Evolutionary conservation across 2,888 invertebrate species (phyloP).

Genomic region (Drosophila stalkeri): DNA sequence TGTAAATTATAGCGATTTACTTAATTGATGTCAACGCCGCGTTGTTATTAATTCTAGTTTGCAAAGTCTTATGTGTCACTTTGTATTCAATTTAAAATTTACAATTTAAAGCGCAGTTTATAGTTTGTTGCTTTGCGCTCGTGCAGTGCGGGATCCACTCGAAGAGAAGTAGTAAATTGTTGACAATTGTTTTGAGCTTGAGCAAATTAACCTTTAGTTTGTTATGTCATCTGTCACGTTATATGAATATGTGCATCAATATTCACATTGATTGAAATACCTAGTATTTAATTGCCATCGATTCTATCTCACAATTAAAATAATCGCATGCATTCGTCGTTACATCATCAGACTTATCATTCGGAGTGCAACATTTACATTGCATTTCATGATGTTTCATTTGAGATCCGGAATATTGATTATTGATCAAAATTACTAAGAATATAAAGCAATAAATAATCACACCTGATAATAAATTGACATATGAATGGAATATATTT

Average conservation of each 20-base stretch:
- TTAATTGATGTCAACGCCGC: slow-evolving; percentile 74
- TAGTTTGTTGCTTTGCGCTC: not conserved
- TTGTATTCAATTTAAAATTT: slow-evolving; percentile 66
- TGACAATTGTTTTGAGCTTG: slow-evolving; percentile 80
- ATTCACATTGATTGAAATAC: slow-evolving; percentile 3
- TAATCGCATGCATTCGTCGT: slow-evolving; percentile 22
- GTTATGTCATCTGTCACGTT: slow-evolving; percentile 64
- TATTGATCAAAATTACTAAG: not conserved
- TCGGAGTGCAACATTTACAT: slow-evolving; percentile 6
- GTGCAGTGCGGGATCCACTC: slow-evolving; percentile 13
- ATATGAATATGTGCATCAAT: slow-evolving; percentile 37
- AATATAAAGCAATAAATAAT: not conserved
- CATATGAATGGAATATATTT: not conserved
- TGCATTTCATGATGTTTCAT: not conserved
- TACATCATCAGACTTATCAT: slow-evolving; percentile 12
- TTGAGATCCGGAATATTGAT: not conserved
- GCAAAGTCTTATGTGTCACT: slow-evolving; percentile 45
- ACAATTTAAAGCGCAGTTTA: slow-evolving; percentile 56
- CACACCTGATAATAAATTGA: not conserved
- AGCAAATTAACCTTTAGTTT: slow-evolving; percentile 75
- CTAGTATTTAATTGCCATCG: slow-evolving; percentile 19
- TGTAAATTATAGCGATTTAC: slow-evolving; percentile 71
- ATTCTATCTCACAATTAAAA: slow-evolving; percentile 21
- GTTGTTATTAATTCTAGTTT: slow-evolving; percentile 63
- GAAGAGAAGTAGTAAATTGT: slow-evolving; percentile 66